These are phyloP conservation scores for Cryptocephalus moraei DNA, from an alignment of 2,888 invertebrate genomes.

Conservation along the genomic window DNA sequence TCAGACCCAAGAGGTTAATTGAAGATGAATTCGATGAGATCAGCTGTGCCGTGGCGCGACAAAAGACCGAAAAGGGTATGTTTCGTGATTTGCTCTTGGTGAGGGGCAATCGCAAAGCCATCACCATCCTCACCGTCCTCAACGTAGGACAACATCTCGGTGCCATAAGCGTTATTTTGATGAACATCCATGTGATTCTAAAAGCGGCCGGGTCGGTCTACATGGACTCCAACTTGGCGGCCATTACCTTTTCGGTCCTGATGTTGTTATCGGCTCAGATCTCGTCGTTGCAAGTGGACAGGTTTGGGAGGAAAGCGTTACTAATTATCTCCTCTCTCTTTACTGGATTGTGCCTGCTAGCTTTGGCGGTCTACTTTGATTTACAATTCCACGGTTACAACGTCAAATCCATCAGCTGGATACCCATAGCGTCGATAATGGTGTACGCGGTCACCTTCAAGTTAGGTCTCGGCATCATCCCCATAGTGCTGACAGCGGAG, in stretches of 20 bases:
- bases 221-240: constrained; percentile 24
- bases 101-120: constrained; percentile 31
- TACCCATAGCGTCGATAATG: constrained; percentile 34
- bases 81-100: constrained; percentile 31
- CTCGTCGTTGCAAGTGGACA: constrained; percentile 31
- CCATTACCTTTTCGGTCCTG: constrained; percentile 32
- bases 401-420: constrained; percentile 27
- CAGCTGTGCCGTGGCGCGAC: constrained; percentile 25
- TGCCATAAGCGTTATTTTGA: constrained; percentile 34
- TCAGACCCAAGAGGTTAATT: constrained; percentile 23
- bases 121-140: constrained; percentile 33
- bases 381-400: constrained; percentile 26
- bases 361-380: constrained; percentile 32
- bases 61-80: constrained; percentile 28
- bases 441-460: constrained; percentile 32
- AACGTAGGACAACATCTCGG: constrained; percentile 35
- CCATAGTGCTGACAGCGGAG: constrained; percentile 35
- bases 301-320: constrained; percentile 31
- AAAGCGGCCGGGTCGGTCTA: constrained; percentile 30
- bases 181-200: constrained; percentile 36
- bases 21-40: constrained; percentile 31
- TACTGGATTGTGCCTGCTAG: constrained; percentile 29
- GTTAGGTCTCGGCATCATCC: constrained; percentile 34
- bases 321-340: constrained; percentile 28
- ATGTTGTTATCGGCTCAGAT: constrained; percentile 30